Base-by-base conservation (phyloP, 1,140 invertebrate species). In the Dendrolimus punctatus region DNA sequence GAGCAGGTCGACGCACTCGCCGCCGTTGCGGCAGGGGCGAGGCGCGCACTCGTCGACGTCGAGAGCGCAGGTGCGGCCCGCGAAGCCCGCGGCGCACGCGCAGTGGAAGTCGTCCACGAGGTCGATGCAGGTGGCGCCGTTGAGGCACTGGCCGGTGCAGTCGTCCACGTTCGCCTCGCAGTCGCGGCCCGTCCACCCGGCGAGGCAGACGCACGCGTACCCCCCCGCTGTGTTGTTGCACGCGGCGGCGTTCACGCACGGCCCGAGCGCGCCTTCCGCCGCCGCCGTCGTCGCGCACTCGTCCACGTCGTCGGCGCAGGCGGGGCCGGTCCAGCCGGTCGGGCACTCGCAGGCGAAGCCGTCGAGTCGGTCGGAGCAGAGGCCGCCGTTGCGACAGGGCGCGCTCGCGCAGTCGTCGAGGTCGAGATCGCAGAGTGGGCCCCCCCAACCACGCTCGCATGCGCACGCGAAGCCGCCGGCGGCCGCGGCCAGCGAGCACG, bases 91-190 rank as follows among this genome's bases (percentile, higher is more conserved):
- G 45, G 90, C 90, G 81, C 95, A 96, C 44, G 93, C 92, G 76
- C 95, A 96, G 64, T 93, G 91, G 84, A 94, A 97, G 67, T 94
- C 93, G 69, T 95, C 93, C 49, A 95, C 92, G 23, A 93, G 86
- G 80, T 98, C 95, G 57, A 94, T 92, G 85, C 96, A 98, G 2
- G 92, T 93, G 6, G 95, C 95, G 9, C 93, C 94, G 85, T 98
- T 93, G 60, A 92, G 89, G 83, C 96, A 98, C 69, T 96, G 96
- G 4, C 93, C 94, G 6, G 92, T 89, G 85, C 97, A 99, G 76
- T 94, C 94, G 79, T 96, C 92, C 73, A 97, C 95, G 80, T 97
- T 96, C 67, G 93, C 90, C 64, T 94, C 93, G 86, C 96, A 98
- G 64, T 94, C 93, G 76, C 94, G 93, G 10, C 91, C 95, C 6